Base-by-base conservation (phyloP, 2,113 vertebrate species). In the Psammodynastes pulverulentus region DNA sequence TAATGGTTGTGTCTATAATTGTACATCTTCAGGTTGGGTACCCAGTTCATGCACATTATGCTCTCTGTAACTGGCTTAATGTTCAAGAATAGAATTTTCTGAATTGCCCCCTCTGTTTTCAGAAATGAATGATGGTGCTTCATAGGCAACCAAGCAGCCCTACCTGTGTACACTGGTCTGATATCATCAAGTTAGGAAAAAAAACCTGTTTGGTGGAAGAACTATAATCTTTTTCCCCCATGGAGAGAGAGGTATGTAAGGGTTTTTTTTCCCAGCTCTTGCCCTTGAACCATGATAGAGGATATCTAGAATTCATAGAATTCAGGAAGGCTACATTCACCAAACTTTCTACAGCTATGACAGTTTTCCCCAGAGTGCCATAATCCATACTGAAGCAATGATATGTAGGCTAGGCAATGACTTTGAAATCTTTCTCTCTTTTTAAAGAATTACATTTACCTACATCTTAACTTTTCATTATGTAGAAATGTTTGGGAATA, bases 11-110 rank as follows among this genome's bases (percentile, higher is more conserved):
- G 96, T 96, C 87, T 92, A 84, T 95, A 96, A 95, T 53, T 91
- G 89, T 29, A 49, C 96, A 93, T 84, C 92, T 95, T 84, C 49
- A 43, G 94, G 95, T 95, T 58, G 43, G 85, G 45, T 93, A 72
- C 84, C 85, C 87, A 89, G 48, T 95, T 95, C 94, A 95, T 90
- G 92, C 95, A 96, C 95, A n/a, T 94, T 94, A 89, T 91, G 93
- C 85, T 26, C 51, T 93, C 91, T 92, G 90, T 87, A 91, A 92
- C 85, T 96, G 93, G 86, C 89, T 34, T 39, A 51, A 24, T 23
- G 92, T 92, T 51, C 46, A 79, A 45, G 94, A 94, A 87, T 92
- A 87, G 87, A 62, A 9, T 21, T 91, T 96, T 95, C 90, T 92
- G 58, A 5, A 1, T 93, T n/a, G 15, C 1, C 15, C 3, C 12